These are phyloP conservation scores for Rafetus swinhoei DNA, from an alignment of 2,113 vertebrate species.

Conservation along the genomic window DNA sequence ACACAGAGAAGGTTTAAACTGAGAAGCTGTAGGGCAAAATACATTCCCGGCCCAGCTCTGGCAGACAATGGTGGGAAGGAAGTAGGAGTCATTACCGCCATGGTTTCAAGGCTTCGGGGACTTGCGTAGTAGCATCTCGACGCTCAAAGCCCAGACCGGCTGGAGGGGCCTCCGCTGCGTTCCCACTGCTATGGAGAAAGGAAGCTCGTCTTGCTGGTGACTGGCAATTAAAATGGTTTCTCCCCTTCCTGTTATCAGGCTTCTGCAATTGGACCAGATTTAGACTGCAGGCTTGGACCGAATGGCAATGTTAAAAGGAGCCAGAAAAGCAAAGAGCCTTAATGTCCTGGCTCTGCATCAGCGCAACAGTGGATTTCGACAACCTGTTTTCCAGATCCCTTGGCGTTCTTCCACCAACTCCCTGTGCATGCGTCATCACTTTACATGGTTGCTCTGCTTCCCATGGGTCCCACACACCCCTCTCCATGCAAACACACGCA, in stretches of 20 bases:
- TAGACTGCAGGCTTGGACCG: not conserved
- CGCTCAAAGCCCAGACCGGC: slow-evolving; percentile 12
- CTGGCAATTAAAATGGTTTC: not conserved
- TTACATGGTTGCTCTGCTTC: slow-evolving; percentile 37
- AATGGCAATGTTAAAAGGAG: not conserved
- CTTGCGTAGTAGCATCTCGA: slow-evolving; percentile 27
- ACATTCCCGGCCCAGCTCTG: slow-evolving; percentile 33
- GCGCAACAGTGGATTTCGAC: slow-evolving; percentile 3
- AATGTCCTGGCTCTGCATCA: not conserved
- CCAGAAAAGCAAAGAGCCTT: not conserved
- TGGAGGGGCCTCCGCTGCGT: not conserved
- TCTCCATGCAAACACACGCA: not conserved
- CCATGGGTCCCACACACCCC: slow-evolving; percentile 24
- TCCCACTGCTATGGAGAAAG: not conserved
- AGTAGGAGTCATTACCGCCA: slow-evolving; percentile 29
- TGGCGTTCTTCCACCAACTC: slow-evolving; percentile 46
- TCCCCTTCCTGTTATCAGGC: not conserved
- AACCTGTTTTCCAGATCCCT: slow-evolving; percentile 64
- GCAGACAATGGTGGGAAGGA: slow-evolving; percentile 73
- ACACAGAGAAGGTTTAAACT: slow-evolving; percentile 1
- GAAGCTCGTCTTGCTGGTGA: accelerated
- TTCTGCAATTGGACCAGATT: accelerated
- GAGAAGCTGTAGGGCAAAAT: slow-evolving; percentile 11
- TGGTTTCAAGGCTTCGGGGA: slow-evolving; percentile 34
- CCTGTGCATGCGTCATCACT: slow-evolving; percentile 20